Conservation (phyloP, 1,140 invertebrate species). For the Physella acuta region DNA sequence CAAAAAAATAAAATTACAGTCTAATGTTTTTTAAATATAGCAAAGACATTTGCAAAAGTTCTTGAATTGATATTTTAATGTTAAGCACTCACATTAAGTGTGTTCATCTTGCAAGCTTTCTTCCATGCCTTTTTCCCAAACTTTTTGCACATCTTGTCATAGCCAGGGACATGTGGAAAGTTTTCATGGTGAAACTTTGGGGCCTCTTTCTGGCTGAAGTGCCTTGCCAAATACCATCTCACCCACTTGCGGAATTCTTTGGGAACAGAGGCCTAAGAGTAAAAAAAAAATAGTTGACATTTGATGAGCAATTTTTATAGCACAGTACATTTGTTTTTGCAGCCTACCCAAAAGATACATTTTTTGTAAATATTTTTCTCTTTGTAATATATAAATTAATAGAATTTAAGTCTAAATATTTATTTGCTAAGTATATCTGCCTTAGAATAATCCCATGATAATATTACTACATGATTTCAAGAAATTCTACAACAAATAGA, state of each 20-base stretch:
- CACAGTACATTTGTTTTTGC: too few relatives aligned
- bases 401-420: too few relatives aligned
- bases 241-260: slow-evolving; percentile 19
- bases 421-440: too few relatives aligned
- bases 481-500: not conserved
- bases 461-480: too few relatives aligned
- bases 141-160: not conserved
- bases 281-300: not conserved
- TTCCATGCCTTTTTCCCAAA: slow-evolving; percentile 4
- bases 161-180: not conserved
- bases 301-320: too few relatives aligned
- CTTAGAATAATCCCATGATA: too few relatives aligned
- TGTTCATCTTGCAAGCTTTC: slow-evolving; percentile 6
- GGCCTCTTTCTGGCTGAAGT: slow-evolving; percentile 5
- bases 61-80: not conserved
- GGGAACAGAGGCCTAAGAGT: slow-evolving; percentile 13
- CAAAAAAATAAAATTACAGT: too few relatives aligned
- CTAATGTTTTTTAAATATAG: too few relatives aligned
- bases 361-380: too few relatives aligned
- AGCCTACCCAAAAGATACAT: too few relatives aligned
- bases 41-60: too few relatives aligned
- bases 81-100: not conserved
- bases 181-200: slow-evolving; percentile 1
- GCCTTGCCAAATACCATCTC: slow-evolving; percentile 12
- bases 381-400: too few relatives aligned